Evolutionary conservation across 2,113 vertebrate genomes (phyloP).

Genomic region (Pterocles burchelli): DNA sequence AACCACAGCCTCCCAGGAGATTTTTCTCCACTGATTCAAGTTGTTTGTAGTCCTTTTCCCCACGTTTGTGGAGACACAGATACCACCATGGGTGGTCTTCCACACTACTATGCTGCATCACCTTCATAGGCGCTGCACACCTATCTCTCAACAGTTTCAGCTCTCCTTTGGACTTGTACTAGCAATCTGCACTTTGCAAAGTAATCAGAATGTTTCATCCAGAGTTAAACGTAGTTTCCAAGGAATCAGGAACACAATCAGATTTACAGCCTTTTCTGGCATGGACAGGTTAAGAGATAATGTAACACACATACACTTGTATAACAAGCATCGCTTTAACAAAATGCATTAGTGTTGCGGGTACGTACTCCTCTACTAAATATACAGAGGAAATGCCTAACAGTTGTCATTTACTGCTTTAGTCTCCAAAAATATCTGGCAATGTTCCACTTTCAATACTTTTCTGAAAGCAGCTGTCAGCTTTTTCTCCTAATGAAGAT

Average conservation of each 20-base stretch:
- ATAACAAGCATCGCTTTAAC: background rate
- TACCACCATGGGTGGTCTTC: background rate
- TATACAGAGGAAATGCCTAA: background rate
- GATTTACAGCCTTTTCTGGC: background rate
- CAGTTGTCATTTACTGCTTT: background rate
- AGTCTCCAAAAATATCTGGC: background rate
- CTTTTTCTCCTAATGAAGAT: background rate
- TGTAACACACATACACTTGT: background rate
- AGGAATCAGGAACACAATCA: background rate
- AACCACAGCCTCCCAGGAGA: background rate
- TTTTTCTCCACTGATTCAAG: background rate
- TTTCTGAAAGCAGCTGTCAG: background rate
- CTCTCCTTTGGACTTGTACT: background rate
- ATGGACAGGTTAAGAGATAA: background rate
- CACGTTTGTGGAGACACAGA: background rate
- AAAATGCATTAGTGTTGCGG: background rate
- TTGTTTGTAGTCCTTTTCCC: background rate
- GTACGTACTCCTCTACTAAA: background rate
- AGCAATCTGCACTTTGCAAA: background rate
- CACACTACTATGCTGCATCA: background rate
- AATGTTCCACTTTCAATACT: background rate
- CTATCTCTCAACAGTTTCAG: background rate
- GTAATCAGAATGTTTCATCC: background rate
- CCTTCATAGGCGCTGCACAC: background rate
- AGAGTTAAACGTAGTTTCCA: background rate